phyloP scores from a whole-genome alignment of 2,797 vertebrate genomes.

The Chaunax sp. region DNA sequence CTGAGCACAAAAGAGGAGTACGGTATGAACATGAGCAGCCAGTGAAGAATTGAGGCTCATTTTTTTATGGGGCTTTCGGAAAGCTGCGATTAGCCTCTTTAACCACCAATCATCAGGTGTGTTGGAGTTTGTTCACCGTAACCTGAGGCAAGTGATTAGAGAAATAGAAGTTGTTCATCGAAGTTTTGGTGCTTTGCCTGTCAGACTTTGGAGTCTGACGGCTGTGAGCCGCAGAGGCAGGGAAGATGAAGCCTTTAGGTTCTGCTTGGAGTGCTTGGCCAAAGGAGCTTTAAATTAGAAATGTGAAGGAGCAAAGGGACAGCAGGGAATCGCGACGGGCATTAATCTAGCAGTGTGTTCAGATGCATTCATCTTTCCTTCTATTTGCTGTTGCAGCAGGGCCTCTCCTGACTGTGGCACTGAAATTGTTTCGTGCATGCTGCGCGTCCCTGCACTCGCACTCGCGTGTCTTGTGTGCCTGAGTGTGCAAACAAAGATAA shows the following conservation, averaged over 20 bases:
- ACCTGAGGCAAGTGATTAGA: slow-evolving; percentile 30
- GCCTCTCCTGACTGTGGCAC: slow-evolving; percentile 41
- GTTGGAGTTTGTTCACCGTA: slow-evolving; percentile 8
- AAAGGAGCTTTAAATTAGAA: slow-evolving; percentile 70
- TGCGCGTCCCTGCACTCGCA: slow-evolving; percentile 10
- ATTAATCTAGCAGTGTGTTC: slow-evolving; percentile 62
- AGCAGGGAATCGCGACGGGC: slow-evolving; percentile 47
- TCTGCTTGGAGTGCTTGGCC: slow-evolving; percentile 54
- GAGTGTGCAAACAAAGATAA: slow-evolving; percentile 72
- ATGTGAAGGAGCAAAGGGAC: slow-evolving; percentile 55
- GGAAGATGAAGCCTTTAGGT: slow-evolving; percentile 26
- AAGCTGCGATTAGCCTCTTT: slow-evolving; percentile 42
- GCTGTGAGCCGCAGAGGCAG: slow-evolving; percentile 9
- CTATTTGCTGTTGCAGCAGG: slow-evolving; percentile 46
- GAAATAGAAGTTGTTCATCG: slow-evolving; percentile 36
- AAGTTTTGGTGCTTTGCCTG: slow-evolving; percentile 38
- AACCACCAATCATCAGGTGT: slow-evolving; percentile 15
- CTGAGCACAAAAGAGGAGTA: neutral
- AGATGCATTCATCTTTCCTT: slow-evolving; percentile 58
- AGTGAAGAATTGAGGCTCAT: slow-evolving; percentile 18
- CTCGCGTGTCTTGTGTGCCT: slow-evolving; percentile 36
- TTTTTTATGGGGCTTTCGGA: slow-evolving; percentile 40
- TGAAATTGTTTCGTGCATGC: slow-evolving; percentile 51
- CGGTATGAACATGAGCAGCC: slow-evolving; percentile 41
- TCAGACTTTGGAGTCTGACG: slow-evolving; percentile 35